These are phyloP conservation scores for Cylloceria caligata DNA, from an alignment of 2,888 invertebrate species.

Conservation along the genomic window DNA sequence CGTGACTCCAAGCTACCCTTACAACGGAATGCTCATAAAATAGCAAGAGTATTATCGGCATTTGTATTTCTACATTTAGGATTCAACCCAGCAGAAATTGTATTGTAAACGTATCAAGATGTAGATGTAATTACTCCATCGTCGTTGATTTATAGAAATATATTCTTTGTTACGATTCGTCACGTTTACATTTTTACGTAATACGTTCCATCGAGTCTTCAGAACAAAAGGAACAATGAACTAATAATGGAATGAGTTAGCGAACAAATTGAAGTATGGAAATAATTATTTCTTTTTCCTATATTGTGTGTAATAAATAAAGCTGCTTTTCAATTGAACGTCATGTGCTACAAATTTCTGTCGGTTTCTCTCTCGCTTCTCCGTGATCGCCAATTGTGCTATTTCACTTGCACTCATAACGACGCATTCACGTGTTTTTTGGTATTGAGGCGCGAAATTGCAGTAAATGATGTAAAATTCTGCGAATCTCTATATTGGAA, in stretches of 20 bases:
- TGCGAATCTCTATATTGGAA: neutral
- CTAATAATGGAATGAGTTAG: neutral
- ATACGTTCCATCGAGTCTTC: neutral
- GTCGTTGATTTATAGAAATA: neutral
- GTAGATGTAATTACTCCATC: neutral
- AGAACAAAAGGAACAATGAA: neutral
- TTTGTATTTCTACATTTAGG: neutral
- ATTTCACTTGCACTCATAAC: too few relatives aligned
- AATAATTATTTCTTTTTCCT: slow-evolving; percentile 1
- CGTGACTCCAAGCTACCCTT: neutral
- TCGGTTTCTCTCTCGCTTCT: too few relatives aligned
- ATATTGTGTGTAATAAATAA: slow-evolving; percentile 1
- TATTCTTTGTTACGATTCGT: neutral
- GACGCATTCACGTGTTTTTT: too few relatives aligned
- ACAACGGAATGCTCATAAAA: neutral
- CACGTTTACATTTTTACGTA: too few relatives aligned
- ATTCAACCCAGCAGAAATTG: slow-evolving; percentile 23
- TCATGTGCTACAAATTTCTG: too few relatives aligned
- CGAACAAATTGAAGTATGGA: neutral
- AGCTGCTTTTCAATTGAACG: neutral
- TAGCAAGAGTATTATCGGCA: slow-evolving; percentile 20
- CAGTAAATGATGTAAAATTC: neutral
- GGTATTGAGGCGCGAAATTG: too few relatives aligned
- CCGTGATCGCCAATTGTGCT: too few relatives aligned
- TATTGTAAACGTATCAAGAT: slow-evolving; percentile 15